phyloP scores from a whole-genome alignment of 2,888 invertebrate genomes.

The Cantharis lateralis region DNA sequence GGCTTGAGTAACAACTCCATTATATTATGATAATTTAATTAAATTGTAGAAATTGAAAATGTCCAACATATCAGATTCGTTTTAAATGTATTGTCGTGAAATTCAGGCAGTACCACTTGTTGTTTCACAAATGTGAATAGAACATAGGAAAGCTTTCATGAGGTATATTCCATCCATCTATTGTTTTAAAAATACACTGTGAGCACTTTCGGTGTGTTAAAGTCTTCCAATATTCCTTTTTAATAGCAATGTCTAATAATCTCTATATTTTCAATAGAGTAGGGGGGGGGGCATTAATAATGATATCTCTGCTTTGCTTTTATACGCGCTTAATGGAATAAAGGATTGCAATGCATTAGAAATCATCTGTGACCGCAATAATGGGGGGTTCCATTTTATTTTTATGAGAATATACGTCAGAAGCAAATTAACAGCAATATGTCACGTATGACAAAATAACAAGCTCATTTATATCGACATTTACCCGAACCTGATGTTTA shows the following conservation, averaged over 20 bases:
- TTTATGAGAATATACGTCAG: not conserved
- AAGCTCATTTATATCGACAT: slow-evolving; percentile 10
- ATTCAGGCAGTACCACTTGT: not conserved
- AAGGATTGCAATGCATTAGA: no score
- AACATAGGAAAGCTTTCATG: not conserved
- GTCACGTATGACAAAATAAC: not conserved
- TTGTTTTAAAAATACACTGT: not conserved
- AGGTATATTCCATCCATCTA: not conserved
- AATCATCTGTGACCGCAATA: not conserved
- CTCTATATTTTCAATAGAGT: no score
- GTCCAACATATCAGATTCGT: not conserved
- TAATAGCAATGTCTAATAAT: no score
- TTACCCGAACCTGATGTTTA: slow-evolving; percentile 12
- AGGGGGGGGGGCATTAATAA: no score
- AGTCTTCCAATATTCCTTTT: no score
- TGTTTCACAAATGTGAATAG: not conserved
- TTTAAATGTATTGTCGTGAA: not conserved
- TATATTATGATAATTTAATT: not conserved
- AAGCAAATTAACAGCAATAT: not conserved
- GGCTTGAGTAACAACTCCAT: not conserved
- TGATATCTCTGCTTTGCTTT: not conserved
- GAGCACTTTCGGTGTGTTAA: not conserved
- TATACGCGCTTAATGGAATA: no score
- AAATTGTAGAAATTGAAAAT: not conserved
- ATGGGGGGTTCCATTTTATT: not conserved